Base-by-base conservation (phyloP, 2,113 vertebrate species). In the Alectura lathami region DNA sequence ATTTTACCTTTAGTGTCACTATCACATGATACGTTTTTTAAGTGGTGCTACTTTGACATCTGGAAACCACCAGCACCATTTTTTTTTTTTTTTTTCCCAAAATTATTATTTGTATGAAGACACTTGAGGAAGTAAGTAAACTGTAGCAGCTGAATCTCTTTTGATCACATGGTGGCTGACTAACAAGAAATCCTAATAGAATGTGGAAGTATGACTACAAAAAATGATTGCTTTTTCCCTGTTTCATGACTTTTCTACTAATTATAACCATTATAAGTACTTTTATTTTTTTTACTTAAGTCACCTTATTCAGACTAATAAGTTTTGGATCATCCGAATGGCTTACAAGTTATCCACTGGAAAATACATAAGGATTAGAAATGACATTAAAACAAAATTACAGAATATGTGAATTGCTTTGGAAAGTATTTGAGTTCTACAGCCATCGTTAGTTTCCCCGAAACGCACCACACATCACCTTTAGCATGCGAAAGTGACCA, bases 401-500 rank as follows among this genome's bases (percentile, higher is more conserved):
- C 15, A 47, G 43, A 72, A 81, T 48, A 60, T 0, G 1, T 42
- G 29, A 77, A 54, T 27, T 29, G 29, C 42, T 87, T 57, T 4
- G 9, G 53, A 43, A 91, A 77, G n/a, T 27, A 23, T 17, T 43
- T 9, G 21, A 34, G 53, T 21, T 36, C 42, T 38, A 23, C 10
- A 72, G 36, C 42, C 47, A 5, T 30, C 0, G 0, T 23, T 22
- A 38, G n/a, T 21, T n/a, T 36, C 0, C 2, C n/a, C 67, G 73
- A 76, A 42, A 48, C 2, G 8, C 1, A n/a, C 30, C 56, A 59
- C 0, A 2, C 27, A 17, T 14, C 13, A 4, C 36, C 7, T 17
- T 38, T 9, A 69, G 21, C 26, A 16, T 18, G 2, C 3, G 21
- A 34, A 42, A 62, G 26, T 5, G 4, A 45, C 24, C 6, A 0